Percentiles rank a stretch among this genome's conserved stretches.
phyloP scores from a whole-genome alignment of 2,888 invertebrate genomes.

The Sceliomorpha sp. region DNA sequence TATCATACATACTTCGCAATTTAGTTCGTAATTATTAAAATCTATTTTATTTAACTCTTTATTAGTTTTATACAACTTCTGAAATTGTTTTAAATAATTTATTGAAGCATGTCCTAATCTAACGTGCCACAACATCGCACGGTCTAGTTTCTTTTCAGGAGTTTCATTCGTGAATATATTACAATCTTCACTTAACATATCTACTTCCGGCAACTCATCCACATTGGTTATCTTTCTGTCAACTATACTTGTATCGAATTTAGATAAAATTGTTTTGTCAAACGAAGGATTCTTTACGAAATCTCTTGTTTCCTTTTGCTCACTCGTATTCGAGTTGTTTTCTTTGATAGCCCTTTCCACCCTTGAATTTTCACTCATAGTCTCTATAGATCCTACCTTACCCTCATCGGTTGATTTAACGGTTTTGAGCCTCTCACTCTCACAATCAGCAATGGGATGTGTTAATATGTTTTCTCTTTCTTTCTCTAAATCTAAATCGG shows the following conservation, averaged over 20 bases:
- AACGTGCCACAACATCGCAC: conserved; percentile 57
- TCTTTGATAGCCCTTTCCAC: no score
- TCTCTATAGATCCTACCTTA: neutral
- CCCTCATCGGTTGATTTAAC: neutral
- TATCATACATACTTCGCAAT: neutral
- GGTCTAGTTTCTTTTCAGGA: neutral
- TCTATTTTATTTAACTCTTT: conserved; percentile 30
- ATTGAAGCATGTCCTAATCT: conserved; percentile 55
- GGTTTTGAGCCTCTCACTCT: no score
- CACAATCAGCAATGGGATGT: neutral
- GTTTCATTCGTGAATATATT: neutral
- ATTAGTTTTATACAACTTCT: conserved; percentile 3
- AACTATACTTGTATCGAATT: no score
- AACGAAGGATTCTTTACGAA: no score
- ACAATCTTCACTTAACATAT: neutral
- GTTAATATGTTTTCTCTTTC: neutral
- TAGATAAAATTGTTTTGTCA: no score
- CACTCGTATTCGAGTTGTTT: no score
- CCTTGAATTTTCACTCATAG: neutral
- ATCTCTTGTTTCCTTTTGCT: no score
- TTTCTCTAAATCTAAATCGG: neutral
- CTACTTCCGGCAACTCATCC: no score
- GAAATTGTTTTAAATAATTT: conserved; percentile 8
- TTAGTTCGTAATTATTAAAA: neutral
- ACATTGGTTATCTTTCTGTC: no score